phyloP scores from a whole-genome alignment of 1,140 invertebrate species.

The Calliopsis andreniformis region DNA sequence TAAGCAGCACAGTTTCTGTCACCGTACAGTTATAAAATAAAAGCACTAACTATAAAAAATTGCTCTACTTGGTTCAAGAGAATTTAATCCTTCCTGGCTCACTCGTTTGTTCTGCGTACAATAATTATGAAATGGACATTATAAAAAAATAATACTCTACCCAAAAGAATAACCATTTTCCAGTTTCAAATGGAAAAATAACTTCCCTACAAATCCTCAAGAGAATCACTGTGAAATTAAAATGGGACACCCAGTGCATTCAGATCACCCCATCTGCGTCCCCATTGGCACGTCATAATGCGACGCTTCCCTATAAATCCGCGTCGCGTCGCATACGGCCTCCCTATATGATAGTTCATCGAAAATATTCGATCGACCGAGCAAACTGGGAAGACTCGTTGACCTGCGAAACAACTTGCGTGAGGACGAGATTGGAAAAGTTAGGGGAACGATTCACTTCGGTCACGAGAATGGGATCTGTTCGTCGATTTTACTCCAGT shows the following conservation, averaged over 20 bases:
- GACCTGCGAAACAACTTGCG: constrained; percentile 50
- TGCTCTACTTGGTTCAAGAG: too few species aligned
- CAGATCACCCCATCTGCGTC: background rate
- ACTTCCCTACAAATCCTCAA: too few species aligned
- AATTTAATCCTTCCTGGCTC: too few species aligned
- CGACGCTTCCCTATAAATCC: constrained; percentile 31
- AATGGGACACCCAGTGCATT: background rate
- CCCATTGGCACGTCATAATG: constrained; percentile 50
- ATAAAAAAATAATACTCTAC: too few species aligned
- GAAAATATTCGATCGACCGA: constrained; percentile 55
- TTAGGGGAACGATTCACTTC: background rate
- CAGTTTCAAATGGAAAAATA: too few species aligned
- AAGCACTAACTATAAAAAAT: too few species aligned
- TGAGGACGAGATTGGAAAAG: constrained; percentile 29
- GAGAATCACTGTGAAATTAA: too few species aligned
- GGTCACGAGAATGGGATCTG: background rate
- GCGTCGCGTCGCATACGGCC: constrained; percentile 32
- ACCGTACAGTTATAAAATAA: too few species aligned
- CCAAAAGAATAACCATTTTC: too few species aligned
- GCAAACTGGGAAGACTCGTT: constrained; percentile 48
- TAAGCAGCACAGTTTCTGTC: too few species aligned
- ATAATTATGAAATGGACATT: too few species aligned
- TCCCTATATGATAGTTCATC: constrained; percentile 39
- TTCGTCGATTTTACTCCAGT: background rate
- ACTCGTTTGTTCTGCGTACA: too few species aligned